A percentile compares a stretch with the other conserved stretches of the same genome.
Evolutionary conservation across 2,888 invertebrate species (phyloP).

Genomic region (Cataglyphis livida): DNA sequence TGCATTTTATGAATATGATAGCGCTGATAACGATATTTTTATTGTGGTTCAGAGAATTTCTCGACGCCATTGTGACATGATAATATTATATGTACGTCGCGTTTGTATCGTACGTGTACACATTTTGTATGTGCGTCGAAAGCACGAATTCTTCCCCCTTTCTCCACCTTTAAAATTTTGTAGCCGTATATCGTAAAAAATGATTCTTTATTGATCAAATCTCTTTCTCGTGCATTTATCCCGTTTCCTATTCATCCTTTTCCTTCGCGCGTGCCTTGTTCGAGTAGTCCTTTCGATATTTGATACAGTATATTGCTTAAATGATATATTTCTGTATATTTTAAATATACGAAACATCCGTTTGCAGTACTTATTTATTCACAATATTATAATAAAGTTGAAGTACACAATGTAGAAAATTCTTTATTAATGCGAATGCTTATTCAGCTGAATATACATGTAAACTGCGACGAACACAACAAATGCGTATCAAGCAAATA

Average conservation of each 20-base stretch:
- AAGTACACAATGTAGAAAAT: background rate
- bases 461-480: background rate
- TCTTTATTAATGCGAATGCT: background rate
- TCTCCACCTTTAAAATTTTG: constrained; percentile 21
- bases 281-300: background rate
- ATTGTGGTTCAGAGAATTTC: background rate
- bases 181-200: constrained; percentile 39
- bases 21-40: background rate
- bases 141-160: constrained; percentile 16
- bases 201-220: constrained; percentile 47
- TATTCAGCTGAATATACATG: constrained; percentile 20
- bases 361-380: constrained; percentile 10
- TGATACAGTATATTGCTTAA: background rate
- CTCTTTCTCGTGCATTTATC: constrained; percentile 44
- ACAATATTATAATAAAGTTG: background rate
- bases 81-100: constrained; percentile 1
- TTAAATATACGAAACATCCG: background rate
- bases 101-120: background rate
- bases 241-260: background rate
- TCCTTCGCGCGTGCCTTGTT: background rate
- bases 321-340: background rate
- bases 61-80: constrained; percentile 18
- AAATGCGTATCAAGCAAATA: background rate
- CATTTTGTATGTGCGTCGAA: constrained; percentile 39
- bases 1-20: constrained; percentile 8